Conservation (phyloP, 2,797 vertebrate species). For the Mormyrus hasselquistii region DNA sequence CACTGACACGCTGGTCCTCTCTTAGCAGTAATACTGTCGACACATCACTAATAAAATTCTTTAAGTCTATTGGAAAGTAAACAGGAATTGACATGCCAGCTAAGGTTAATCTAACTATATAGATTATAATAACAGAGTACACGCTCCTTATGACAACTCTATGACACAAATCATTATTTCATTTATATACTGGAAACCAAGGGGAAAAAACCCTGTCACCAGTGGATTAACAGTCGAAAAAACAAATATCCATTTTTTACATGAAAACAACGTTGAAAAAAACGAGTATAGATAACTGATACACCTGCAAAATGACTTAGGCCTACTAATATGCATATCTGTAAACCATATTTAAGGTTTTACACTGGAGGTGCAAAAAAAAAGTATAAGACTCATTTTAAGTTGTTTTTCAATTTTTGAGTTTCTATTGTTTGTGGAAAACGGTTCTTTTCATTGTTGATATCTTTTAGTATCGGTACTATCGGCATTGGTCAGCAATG, state of each 20-base stretch:
- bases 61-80: background rate
- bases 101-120: background rate
- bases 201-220: background rate
- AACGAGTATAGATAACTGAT: background rate
- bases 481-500: background rate
- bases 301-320: background rate
- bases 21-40: background rate
- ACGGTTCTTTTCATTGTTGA: background rate
- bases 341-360: background rate
- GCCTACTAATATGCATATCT: background rate
- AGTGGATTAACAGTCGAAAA: background rate
- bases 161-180: background rate
- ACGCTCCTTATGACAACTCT: background rate
- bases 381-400: background rate
- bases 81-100: background rate
- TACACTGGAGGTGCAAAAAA: background rate
- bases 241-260: background rate
- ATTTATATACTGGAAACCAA: background rate
- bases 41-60: background rate
- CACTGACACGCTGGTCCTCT: background rate
- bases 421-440: background rate
- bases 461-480: background rate
- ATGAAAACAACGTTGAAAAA: background rate
- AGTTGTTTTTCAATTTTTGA: background rate
- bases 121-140: background rate